A percentile compares a stretch with the other conserved stretches of the same genome.
phyloP scores from a whole-genome alignment of 2,888 invertebrate species.

The Eupithecia centaureata region DNA sequence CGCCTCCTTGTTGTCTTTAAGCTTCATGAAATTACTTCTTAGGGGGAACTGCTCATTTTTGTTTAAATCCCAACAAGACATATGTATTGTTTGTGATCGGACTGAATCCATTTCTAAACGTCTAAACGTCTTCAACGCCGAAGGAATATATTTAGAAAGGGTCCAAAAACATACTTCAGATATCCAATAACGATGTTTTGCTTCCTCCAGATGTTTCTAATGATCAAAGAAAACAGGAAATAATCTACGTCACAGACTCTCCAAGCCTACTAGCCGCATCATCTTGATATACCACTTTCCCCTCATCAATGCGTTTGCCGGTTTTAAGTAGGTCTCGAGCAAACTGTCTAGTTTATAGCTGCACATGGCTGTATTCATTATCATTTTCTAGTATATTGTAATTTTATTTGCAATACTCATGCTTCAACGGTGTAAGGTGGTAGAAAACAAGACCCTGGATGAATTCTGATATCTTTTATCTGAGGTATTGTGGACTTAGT shows the following conservation, averaged over 20 bases:
- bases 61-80: background rate
- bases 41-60: background rate
- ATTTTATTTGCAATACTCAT: background rate
- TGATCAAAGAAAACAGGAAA: conserved; percentile 26
- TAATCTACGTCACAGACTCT: conserved; percentile 10
- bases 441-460: background rate
- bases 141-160: background rate
- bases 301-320: conserved; percentile 52
- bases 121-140: background rate
- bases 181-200: background rate
- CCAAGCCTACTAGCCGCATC: conserved; percentile 26
- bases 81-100: background rate
- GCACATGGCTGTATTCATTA: conserved; percentile 24
- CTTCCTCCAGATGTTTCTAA: background rate
- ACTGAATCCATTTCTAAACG: background rate
- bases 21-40: background rate
- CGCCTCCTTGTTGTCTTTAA: background rate
- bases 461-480: background rate
- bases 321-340: conserved; percentile 46
- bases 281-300: conserved; percentile 58
- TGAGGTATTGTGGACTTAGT: background rate
- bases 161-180: background rate
- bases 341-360: conserved; percentile 28
- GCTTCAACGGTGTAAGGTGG: background rate
- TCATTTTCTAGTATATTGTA: conserved; percentile 16